phyloP scores from a whole-genome alignment of 2,888 invertebrate genomes.

The Muschampia staudingeri region DNA sequence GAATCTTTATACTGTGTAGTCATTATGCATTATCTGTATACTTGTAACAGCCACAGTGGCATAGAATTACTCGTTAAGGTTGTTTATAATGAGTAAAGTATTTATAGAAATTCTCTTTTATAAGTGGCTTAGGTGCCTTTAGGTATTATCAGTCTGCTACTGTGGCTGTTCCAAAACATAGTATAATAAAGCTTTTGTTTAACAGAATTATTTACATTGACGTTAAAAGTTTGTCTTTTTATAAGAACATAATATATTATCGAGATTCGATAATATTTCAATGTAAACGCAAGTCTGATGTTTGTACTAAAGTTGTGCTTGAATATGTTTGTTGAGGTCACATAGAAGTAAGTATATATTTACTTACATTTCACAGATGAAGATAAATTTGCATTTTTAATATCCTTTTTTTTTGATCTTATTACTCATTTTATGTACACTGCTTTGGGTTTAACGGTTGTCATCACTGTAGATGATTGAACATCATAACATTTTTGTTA shows the following conservation, averaged over 20 bases:
- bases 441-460: conserved; percentile 18
- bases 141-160: conserved; percentile 5
- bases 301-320: conserved; percentile 81
- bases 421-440: neutral
- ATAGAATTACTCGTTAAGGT: conserved; percentile 22
- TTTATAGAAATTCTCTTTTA: conserved; percentile 35
- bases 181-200: conserved; percentile 75
- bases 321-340: conserved; percentile 78
- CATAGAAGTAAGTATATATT: conserved; percentile 78
- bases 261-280: conserved; percentile 60
- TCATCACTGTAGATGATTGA: neutral
- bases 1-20: conserved; percentile 94
- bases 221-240: conserved; percentile 73
- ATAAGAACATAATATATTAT: conserved; percentile 66
- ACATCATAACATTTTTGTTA: conserved; percentile 29
- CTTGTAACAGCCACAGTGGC: conserved; percentile 58
- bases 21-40: conserved; percentile 67
- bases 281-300: conserved; percentile 85
- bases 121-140: conserved; percentile 26
- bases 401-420: neutral
- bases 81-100: conserved; percentile 24
- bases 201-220: conserved; percentile 80
- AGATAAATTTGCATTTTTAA: conserved; percentile 37
- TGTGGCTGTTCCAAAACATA: conserved; percentile 33
- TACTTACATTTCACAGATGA: conserved; percentile 35